These are phyloP conservation scores for Eutolmus rufibarbis DNA, from an alignment of 2,888 invertebrate species.

Conservation along the genomic window DNA sequence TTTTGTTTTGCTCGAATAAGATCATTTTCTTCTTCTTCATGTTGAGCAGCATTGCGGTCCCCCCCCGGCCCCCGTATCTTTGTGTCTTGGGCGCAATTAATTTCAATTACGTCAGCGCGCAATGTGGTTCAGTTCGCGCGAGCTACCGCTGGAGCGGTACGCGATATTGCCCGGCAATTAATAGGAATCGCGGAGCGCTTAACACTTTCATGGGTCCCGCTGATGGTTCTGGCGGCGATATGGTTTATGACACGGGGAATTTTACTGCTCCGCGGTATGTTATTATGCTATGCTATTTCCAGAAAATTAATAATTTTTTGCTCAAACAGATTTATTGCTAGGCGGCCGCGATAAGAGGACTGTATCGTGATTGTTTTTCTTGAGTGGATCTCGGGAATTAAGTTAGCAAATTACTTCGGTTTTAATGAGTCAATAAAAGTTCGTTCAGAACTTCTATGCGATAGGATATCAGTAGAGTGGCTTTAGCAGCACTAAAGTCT, in stretches of 20 bases:
- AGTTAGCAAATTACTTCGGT: background rate
- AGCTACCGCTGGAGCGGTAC: background rate
- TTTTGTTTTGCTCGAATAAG: background rate
- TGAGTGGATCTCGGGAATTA: background rate
- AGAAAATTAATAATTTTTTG: background rate
- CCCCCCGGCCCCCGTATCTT: too few species aligned
- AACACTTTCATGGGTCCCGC: background rate
- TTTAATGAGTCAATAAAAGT: background rate
- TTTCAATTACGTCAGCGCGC: slow-evolving; percentile 31
- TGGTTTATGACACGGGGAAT: background rate
- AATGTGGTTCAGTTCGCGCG: background rate
- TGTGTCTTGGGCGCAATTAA: background rate
- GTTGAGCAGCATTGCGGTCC: background rate
- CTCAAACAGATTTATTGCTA: background rate
- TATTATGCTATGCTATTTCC: background rate
- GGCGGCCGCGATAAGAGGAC: background rate
- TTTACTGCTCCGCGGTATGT: background rate
- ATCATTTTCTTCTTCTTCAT: background rate
- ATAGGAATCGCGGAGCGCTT: background rate
- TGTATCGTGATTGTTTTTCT: background rate
- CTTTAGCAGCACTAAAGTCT: background rate
- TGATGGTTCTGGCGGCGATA: background rate
- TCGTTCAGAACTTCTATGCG: background rate
- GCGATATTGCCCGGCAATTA: slow-evolving; percentile 13
- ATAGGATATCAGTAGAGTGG: background rate